Evolutionary conservation across 2,797 vertebrate species (phyloP), one percentile per base, ranked within the genome.

Genomic region (Garrulus glandarius): DNA sequence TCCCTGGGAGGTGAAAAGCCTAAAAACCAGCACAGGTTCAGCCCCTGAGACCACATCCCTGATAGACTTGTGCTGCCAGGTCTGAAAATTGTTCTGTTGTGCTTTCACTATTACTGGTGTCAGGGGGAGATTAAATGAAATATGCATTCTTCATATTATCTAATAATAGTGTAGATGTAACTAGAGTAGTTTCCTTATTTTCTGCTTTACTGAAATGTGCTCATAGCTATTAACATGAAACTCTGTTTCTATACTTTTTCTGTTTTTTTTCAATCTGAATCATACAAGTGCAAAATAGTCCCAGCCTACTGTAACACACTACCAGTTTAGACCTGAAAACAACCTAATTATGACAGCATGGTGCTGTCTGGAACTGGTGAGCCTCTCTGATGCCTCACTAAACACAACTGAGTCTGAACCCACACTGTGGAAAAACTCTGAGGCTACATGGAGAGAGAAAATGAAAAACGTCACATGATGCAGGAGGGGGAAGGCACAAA

Each of bases 51-150:
- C 36, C n/a, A 27, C 17, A 43, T 7, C 5, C 5, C 22, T 53
- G 30, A 34, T 5, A 76, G 18, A 4, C 34, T 43, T 56, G 22
- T 57, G 6, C 43, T 84, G 9, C 6, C 46, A 53, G 23, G 12
- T 30, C 44, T 68, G 34, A 75, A 71, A 64, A 29, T 21, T 0
- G 0, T 36, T 77, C 18, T 63, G 15, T n/a, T 3, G 2, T 30
- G 21, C 20, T 60, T 79, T 82, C 78, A 36, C 12, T 56, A 20
- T 47, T 78, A 13, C 34, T 53, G 15, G 26, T 63, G 41, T 44
- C 21, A 11, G 26, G 21, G 15, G 1, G 14, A 50, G 37, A 43
- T 75, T 29, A 29, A 78, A 91, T 29, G 10, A 64, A 78, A 69
- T 46, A 15, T 4, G 47, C 1, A 5, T 72, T 46, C 50, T 57